Evolutionary conservation across 2,113 vertebrate genomes (phyloP).

Genomic region (Eurypyga helias): DNA sequence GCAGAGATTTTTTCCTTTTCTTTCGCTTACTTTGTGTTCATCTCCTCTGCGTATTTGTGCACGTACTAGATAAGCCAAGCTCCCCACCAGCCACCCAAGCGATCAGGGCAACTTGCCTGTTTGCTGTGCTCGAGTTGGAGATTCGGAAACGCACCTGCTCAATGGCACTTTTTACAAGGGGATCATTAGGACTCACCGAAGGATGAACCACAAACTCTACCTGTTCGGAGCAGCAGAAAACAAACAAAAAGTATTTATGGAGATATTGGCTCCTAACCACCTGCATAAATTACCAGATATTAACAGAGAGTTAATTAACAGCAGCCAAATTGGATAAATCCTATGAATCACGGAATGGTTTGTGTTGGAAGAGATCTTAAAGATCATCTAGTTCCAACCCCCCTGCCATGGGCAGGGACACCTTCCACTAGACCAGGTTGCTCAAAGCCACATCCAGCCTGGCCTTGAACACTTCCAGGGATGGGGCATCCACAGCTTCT

Average conservation of each 20-base stretch:
- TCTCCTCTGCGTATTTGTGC: neutral
- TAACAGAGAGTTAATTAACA: neutral
- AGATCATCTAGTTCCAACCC: no score
- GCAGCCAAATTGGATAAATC: neutral
- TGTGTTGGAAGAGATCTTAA: no score
- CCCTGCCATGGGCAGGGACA: no score
- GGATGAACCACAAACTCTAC: constrained; percentile 93
- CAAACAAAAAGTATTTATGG: neutral
- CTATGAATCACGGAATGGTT: neutral
- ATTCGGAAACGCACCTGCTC: constrained; percentile 95
- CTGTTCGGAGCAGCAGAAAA: constrained; percentile 65
- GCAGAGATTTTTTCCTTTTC: neutral
- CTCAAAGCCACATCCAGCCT: no score
- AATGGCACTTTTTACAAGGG: constrained; percentile 86
- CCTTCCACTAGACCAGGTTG: no score
- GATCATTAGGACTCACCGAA: constrained; percentile 86
- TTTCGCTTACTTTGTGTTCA: neutral
- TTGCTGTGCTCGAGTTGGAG: constrained; percentile 85
- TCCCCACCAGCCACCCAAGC: neutral
- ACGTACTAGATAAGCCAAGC: neutral
- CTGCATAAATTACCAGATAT: neutral
- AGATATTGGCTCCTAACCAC: neutral
- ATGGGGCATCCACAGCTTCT: no score
- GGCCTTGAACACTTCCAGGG: no score
- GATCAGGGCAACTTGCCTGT: constrained; percentile 77